A percentile compares a stretch with the other conserved stretches of the same genome.
Conservation (phyloP, 2,888 invertebrate species). For the Plagodis pulveraria region DNA sequence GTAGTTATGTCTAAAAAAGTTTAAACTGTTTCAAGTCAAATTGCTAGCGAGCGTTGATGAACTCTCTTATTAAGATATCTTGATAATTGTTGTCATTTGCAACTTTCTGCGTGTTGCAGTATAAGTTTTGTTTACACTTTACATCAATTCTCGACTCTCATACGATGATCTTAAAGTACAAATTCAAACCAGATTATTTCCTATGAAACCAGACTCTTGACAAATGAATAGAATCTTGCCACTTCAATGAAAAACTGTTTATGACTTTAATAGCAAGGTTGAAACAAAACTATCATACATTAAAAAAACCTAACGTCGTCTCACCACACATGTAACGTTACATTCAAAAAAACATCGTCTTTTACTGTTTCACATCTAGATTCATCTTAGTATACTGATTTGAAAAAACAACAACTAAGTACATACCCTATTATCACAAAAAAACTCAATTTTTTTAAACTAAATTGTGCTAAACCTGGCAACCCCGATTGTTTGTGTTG, state of each 20-base stretch:
- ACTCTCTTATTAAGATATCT: too few relatives aligned
- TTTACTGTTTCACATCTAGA: constrained; percentile 45
- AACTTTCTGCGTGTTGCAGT: too few relatives aligned
- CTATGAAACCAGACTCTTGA: not conserved
- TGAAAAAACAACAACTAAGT: constrained; percentile 59
- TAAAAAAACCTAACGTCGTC: constrained; percentile 76
- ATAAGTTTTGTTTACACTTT: too few relatives aligned
- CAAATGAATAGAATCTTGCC: not conserved
- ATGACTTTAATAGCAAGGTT: constrained; percentile 44
- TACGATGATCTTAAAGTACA: not conserved
- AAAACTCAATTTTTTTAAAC: constrained; percentile 66
- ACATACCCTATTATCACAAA: constrained; percentile 81
- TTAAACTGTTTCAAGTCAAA: too few relatives aligned
- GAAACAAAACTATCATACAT: constrained; percentile 62
- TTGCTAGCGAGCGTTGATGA: too few relatives aligned
- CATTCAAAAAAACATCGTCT: constrained; percentile 56
- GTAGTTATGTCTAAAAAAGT: too few relatives aligned
- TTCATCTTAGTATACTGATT: constrained; percentile 47
- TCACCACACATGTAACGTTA: constrained; percentile 85
- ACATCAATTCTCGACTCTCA: too few relatives aligned
- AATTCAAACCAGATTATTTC: not conserved
- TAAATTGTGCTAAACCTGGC: constrained; percentile 75
- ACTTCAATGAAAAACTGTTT: not conserved
- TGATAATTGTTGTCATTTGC: too few relatives aligned
- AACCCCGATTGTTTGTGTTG: constrained; percentile 51